Evolutionary conservation across 2,113 vertebrate genomes (phyloP), one percentile per base, ranked within the genome.

Genomic region (Odontophorus gujanensis): DNA sequence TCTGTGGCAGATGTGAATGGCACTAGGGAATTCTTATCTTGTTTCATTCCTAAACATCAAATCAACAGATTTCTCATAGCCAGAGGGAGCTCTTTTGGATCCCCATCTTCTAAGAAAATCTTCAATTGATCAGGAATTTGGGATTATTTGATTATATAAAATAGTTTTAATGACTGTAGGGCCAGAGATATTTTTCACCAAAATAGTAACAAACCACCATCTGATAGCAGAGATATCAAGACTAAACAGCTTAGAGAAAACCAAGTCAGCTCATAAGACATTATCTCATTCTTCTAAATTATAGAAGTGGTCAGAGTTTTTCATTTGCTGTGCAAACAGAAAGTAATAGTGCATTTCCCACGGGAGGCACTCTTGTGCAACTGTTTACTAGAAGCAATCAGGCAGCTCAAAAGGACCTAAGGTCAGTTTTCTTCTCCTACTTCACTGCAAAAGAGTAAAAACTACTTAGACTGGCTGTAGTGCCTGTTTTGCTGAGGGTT

Each of bases 231-330:
- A 85, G 84, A 74, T 79, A 42, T 16, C 9, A 21, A 95, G 63
- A 91, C 63, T 76, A 90, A 95, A 90, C 53, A 81, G 57, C 71
- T 82, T 87, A 91, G 17, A 77, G 53, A 47, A 95, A 67, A 4
- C 4, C 67, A 82, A 79, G 47, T 24, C 47, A 77, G 43, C 58
- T 79, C 67, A 91, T 50, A 80, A 38, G 30, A 22, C 45, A 47
- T 38, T 24, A 28, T 71, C 57, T 84, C 61, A 40, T 67, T 68
- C 61, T 63, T 22, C 55, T 45, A 40, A 7, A 17, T 50, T 77
- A 51, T 21, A 34, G 26, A 59, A 78, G 63, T 5, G 57, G 38
- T 38, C 85, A 61, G 9, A 43, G 55, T 63, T 77, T 76, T 82
- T 58, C 25, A 28, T 63, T 38, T 59, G 40, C 71, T 63, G 22